phyloP scores from a whole-genome alignment of 1,140 invertebrate genomes.

The Pogonomyrmex barbatus region DNA sequence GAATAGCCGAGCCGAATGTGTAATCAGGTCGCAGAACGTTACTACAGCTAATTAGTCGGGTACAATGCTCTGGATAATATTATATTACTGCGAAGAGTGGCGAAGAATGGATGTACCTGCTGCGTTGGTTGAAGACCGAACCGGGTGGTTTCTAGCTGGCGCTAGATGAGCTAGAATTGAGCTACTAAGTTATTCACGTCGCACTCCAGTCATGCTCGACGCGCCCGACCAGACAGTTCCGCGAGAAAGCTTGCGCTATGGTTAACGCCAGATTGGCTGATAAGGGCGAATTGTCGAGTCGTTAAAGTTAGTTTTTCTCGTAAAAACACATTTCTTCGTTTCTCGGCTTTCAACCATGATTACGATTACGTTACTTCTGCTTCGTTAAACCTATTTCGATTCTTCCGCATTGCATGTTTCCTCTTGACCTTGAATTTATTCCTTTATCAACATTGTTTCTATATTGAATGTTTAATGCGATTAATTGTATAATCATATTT shows the following conservation, averaged over 20 bases:
- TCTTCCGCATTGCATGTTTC: background rate
- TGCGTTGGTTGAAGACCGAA: conserved; percentile 40
- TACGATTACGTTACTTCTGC: background rate
- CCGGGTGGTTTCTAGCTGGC: background rate
- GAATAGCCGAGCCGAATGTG: conserved; percentile 77
- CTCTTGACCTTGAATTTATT: conserved; percentile 13
- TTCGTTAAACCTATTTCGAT: conserved; percentile 11
- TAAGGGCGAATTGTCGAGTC: conserved; percentile 75
- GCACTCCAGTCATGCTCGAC: conserved; percentile 79
- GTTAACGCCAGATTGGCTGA: conserved; percentile 70
- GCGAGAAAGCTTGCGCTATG: conserved; percentile 42
- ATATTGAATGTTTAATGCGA: too few relatives aligned
- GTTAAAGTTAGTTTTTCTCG: conserved; percentile 68
- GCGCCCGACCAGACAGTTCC: conserved; percentile 75
- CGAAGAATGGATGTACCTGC: conserved; percentile 64
- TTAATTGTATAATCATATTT: too few relatives aligned
- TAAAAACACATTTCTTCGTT: conserved; percentile 39
- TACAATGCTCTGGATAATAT: conserved; percentile 83
- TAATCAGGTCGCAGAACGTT: conserved; percentile 81
- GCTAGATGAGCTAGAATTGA: conserved; percentile 72
- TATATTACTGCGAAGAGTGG: conserved; percentile 70
- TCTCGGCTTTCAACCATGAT: background rate
- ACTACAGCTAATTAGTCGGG: conserved; percentile 80
- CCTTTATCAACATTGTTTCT: too few relatives aligned
- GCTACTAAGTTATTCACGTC: conserved; percentile 81